A percentile compares a stretch with the other conserved stretches of the same genome.
These are phyloP conservation scores for Cliona cf. orientalis DNA, from an alignment of 37 sponge, comb jelly and placozoan species.

Conservation along the genomic window DNA sequence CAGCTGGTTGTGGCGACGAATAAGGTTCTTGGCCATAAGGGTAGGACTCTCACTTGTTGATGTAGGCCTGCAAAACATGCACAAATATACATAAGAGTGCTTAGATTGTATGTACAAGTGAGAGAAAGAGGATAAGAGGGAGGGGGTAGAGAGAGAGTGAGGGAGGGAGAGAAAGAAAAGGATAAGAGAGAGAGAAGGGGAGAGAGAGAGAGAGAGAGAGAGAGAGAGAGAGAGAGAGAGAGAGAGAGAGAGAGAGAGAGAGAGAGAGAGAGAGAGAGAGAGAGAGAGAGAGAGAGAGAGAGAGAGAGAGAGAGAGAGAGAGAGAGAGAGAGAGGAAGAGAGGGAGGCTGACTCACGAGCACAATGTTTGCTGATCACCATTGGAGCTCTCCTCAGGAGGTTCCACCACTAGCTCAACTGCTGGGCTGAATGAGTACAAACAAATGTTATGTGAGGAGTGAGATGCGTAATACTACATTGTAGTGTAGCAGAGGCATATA, in stretches of 20 bases:
- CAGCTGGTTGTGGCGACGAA: slow-evolving; percentile 17
- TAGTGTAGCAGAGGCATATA: too few relatives aligned
- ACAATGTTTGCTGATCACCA: too few relatives aligned
- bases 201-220: background rate
- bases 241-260: background rate
- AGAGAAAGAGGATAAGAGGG: slow-evolving; percentile 4
- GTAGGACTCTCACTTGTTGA: slow-evolving; percentile 35
- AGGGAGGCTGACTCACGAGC: background rate
- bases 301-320: slow-evolving; percentile 16
- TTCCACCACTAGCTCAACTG: too few relatives aligned
- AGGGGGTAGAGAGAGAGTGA: background rate
- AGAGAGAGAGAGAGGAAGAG: slow-evolving; percentile 6
- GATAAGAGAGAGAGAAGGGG: background rate
- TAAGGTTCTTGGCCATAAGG: slow-evolving; percentile 13
- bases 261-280: background rate
- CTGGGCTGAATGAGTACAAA: background rate
- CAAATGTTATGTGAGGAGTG: too few relatives aligned
- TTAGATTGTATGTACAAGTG: background rate
- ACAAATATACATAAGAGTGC: too few relatives aligned
- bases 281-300: slow-evolving; percentile 6
- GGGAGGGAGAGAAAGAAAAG: background rate
- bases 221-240: slow-evolving; percentile 25
- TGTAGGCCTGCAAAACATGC: too few relatives aligned
- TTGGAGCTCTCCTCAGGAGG: too few relatives aligned
- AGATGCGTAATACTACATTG: too few relatives aligned